Evolutionary conservation across 2,797 vertebrate species (phyloP).

Genomic region (Pangasius larnaudii): DNA sequence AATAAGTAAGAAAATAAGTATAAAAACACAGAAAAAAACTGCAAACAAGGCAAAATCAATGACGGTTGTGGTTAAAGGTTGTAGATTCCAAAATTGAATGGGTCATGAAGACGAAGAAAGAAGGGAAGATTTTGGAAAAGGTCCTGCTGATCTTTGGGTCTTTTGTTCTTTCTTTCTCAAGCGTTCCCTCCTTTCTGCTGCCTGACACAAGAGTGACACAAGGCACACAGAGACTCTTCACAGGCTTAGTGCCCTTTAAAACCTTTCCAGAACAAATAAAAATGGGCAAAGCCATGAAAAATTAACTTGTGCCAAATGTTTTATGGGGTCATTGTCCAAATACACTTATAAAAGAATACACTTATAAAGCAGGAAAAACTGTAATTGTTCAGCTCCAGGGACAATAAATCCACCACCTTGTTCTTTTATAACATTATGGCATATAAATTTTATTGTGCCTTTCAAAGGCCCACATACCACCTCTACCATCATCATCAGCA

Average conservation of each 20-base stretch:
- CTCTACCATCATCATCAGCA: conserved; percentile 48
- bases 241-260: conserved; percentile 62
- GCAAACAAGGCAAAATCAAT: background rate
- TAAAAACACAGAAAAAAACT: background rate
- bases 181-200: conserved; percentile 27
- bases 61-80: background rate
- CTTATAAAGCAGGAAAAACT: conserved; percentile 59
- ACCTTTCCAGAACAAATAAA: conserved; percentile 12
- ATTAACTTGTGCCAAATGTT: conserved; percentile 69
- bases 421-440: conserved; percentile 62
- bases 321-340: conserved; percentile 78
- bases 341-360: conserved; percentile 35
- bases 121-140: background rate
- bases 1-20: background rate
- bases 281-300: conserved; percentile 57
- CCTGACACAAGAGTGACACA: conserved; percentile 22
- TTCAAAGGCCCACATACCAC: conserved; percentile 40
- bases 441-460: conserved; percentile 74
- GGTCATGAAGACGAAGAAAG: background rate
- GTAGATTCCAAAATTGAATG: conserved; percentile 11
- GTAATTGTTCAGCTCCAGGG: conserved; percentile 56
- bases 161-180: conserved; percentile 10
- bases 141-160: conserved; percentile 5
- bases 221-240: background rate
- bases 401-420: conserved; percentile 62